A percentile compares a stretch with the other conserved stretches of the same genome.
These are phyloP conservation scores for Grammatotria lemairii DNA, from an alignment of 2,113 vertebrate species.

Conservation along the genomic window DNA sequence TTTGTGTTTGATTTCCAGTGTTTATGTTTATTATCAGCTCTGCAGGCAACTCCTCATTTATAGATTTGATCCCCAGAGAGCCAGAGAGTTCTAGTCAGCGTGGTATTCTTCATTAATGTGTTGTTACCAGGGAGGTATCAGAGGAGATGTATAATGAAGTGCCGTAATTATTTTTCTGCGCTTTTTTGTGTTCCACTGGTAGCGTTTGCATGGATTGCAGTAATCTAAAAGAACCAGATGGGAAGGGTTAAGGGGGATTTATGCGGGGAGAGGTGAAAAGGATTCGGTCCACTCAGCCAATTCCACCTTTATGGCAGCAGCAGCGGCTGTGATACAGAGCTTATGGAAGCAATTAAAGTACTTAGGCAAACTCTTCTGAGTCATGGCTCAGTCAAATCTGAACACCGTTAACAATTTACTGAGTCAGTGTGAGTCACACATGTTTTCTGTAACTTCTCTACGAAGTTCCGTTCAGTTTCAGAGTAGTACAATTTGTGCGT, in stretches of 20 bases:
- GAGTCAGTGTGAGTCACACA: neutral
- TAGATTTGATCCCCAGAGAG: neutral
- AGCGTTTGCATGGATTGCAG: neutral
- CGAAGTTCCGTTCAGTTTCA: fast-evolving
- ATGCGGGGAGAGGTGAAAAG: neutral
- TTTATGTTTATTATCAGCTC: neutral
- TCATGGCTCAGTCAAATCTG: neutral
- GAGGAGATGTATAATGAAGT: neutral
- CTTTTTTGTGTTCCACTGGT: neutral
- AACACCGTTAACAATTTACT: neutral
- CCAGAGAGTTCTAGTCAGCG: neutral
- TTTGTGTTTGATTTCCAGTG: neutral
- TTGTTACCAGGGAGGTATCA: neutral
- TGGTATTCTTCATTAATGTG: neutral
- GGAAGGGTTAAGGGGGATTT: neutral
- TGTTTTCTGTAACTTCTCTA: neutral
- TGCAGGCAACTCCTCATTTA: neutral
- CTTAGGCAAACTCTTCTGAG: neutral
- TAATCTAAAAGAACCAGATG: neutral
- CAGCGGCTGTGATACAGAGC: neutral
- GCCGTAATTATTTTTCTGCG: neutral
- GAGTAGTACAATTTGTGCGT: fast-evolving
- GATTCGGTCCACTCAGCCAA: neutral
- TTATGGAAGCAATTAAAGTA: neutral
- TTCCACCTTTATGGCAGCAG: neutral